Evolutionary conservation across 2,113 vertebrate species (phyloP).

Genomic region (Halcyon malimbica): DNA sequence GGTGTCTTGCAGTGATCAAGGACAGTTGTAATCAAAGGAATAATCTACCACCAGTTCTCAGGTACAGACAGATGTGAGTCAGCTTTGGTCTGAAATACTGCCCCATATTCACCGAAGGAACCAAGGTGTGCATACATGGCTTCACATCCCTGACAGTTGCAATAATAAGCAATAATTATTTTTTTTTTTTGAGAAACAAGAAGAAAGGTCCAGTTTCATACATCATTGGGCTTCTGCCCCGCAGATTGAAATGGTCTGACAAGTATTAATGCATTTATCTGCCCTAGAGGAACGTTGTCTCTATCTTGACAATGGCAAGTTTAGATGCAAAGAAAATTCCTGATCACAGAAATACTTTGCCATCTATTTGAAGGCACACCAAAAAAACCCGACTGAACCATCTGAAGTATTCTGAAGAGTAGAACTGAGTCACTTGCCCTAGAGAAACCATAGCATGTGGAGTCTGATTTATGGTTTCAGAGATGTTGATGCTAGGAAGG

Average conservation of each 20-base stretch:
- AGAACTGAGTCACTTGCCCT: background rate
- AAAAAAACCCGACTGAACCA: background rate
- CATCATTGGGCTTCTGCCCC: background rate
- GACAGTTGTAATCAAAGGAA: background rate
- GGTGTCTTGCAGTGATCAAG: background rate
- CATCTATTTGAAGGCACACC: background rate
- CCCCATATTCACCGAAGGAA: background rate
- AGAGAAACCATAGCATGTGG: background rate
- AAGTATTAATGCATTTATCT: background rate
- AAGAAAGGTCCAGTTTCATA: background rate
- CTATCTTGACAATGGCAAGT: background rate
- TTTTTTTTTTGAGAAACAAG: background rate
- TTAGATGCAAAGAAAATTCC: background rate
- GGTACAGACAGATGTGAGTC: background rate
- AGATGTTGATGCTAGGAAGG: background rate
- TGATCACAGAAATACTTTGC: background rate
- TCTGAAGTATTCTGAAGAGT: background rate
- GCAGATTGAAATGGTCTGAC: background rate
- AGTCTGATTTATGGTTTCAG: background rate
- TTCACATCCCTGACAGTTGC: rapidly evolving
- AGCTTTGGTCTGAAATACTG: background rate
- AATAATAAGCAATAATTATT: background rate
- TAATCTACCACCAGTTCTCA: background rate
- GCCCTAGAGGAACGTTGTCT: background rate
- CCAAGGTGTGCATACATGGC: background rate